phyloP scores from a whole-genome alignment of 2,888 invertebrate genomes.

The Rotaria macrura region DNA sequence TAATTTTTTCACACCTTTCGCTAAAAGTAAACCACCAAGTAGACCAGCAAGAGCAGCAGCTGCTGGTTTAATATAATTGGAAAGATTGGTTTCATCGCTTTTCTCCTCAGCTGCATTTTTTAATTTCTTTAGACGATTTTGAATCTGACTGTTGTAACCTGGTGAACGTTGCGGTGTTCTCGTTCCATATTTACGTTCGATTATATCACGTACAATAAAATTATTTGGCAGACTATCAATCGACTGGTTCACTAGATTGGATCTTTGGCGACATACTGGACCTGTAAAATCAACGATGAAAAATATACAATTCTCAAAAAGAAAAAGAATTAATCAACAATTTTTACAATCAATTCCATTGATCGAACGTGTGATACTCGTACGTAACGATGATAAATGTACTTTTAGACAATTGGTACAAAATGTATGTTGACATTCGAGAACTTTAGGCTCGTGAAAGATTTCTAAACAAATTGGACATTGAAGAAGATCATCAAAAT shows the following conservation, averaged over 20 bases:
- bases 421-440: conserved; percentile 19
- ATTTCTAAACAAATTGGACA: conserved; percentile 15
- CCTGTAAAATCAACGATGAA: too few species aligned
- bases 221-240: not conserved
- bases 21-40: not conserved
- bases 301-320: too few species aligned
- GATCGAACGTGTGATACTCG: not conserved
- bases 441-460: not conserved
- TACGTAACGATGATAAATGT: not conserved
- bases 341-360: not conserved
- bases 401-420: not conserved
- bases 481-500: not conserved
- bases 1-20: not conserved
- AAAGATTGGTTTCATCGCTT: not conserved
- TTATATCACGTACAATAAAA: conserved; percentile 19
- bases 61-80: not conserved
- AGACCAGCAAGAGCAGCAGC: not conserved
- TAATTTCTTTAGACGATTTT: not conserved
- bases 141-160: not conserved
- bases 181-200: not conserved
- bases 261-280: not conserved
- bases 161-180: not conserved
- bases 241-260: not conserved
- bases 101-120: not conserved
- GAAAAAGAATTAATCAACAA: not conserved